Evolutionary conservation across 2,113 vertebrate genomes (phyloP).

Genomic region (Fregetta grallaria): DNA sequence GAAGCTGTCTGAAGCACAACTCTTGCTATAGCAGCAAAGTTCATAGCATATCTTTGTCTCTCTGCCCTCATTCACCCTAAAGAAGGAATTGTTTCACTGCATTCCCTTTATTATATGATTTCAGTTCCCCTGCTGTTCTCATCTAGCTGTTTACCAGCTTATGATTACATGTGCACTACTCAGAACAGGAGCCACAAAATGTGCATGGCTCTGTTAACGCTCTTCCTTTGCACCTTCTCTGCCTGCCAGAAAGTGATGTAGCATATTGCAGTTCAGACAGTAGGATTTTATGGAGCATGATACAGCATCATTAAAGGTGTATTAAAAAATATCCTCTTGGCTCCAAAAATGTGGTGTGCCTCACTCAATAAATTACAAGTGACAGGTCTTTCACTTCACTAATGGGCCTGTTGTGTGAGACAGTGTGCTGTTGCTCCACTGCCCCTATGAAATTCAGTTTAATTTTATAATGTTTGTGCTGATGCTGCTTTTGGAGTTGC

Average conservation of each 20-base stretch:
- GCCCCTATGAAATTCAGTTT: neutral
- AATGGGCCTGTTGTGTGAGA: neutral
- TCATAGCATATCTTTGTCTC: neutral
- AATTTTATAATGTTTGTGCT: neutral
- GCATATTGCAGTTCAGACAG: neutral
- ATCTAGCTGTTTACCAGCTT: neutral
- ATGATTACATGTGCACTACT: neutral
- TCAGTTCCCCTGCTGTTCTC: neutral
- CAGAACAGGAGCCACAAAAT: neutral
- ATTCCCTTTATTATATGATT: neutral
- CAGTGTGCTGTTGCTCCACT: neutral
- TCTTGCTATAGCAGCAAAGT: neutral
- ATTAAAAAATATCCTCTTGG: neutral
- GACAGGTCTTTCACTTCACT: neutral
- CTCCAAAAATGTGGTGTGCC: neutral
- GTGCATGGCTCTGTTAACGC: fast-evolving
- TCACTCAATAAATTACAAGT: constrained; percentile 9
- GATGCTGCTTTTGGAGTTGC: neutral
- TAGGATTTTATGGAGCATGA: neutral
- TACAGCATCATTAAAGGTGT: neutral
- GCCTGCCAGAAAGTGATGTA: neutral
- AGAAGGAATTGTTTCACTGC: neutral
- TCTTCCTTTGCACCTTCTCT: neutral
- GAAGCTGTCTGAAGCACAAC: neutral
- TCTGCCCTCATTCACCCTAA: neutral